These are phyloP conservation scores for Andrena fulva DNA, from an alignment of 2,888 invertebrate genomes.

Conservation along the genomic window DNA sequence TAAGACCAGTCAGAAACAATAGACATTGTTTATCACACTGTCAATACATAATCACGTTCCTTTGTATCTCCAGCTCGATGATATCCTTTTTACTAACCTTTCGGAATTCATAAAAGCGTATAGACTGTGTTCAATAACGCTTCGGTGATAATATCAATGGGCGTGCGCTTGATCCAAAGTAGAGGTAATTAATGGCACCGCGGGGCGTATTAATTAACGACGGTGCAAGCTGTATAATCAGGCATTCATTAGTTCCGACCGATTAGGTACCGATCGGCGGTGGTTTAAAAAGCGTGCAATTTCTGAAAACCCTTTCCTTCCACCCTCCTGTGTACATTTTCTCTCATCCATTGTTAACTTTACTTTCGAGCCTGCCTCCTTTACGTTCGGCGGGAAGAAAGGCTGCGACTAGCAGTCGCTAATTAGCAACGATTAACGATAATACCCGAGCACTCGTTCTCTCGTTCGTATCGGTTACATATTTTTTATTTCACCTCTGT, in stretches of 20 bases:
- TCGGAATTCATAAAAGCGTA: no score
- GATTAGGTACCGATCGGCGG: conserved; percentile 17
- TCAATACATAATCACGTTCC: no score
- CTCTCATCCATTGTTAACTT: neutral
- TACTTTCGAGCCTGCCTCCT: neutral
- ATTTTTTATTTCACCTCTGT: neutral
- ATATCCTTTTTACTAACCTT: no score
- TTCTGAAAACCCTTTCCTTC: neutral
- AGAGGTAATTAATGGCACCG: no score
- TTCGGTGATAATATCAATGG: neutral
- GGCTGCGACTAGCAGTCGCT: conserved; percentile 8
- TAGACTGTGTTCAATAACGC: no score
- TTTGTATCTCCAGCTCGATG: no score
- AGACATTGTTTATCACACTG: no score
- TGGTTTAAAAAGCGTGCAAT: neutral
- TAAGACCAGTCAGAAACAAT: no score
- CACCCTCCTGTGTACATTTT: neutral
- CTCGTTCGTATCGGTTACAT: neutral
- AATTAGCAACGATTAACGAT: conserved; percentile 45
- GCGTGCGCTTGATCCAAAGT: neutral
- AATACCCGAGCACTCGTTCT: neutral
- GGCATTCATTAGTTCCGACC: neutral
- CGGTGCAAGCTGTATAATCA: neutral
- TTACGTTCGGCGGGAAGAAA: conserved; percentile 13
- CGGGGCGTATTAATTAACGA: conserved; percentile 4